Conservation (phyloP, 2,888 invertebrate species). For the Coremacera marginata region DNA sequence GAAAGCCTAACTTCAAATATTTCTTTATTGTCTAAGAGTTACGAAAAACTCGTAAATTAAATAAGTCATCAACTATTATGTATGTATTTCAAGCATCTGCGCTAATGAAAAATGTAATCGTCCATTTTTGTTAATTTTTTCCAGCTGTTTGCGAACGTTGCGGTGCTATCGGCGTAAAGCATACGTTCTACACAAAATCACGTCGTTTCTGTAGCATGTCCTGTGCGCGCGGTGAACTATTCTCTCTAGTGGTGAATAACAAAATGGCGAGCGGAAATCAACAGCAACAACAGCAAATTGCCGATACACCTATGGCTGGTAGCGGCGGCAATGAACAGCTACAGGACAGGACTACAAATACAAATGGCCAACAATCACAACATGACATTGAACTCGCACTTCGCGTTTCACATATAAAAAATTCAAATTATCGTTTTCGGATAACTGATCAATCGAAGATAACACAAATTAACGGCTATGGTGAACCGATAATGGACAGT, state of each 20-base stretch:
- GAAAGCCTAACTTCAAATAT: too few relatives aligned
- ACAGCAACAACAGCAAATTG: constrained; percentile 44
- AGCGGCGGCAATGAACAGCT: constrained; percentile 39
- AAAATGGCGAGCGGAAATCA: constrained; percentile 56
- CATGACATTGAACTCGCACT: constrained; percentile 67
- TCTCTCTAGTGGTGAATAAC: constrained; percentile 65
- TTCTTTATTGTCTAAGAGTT: too few relatives aligned
- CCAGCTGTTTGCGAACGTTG: constrained; percentile 87
- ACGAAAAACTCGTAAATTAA: too few relatives aligned
- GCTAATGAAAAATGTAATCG: constrained; percentile 17
- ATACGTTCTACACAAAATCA: constrained; percentile 87
- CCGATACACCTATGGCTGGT: constrained; percentile 44
- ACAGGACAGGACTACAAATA: constrained; percentile 41
- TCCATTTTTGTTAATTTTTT: constrained; percentile 46
- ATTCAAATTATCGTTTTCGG: constrained; percentile 68
- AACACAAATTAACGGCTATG: constrained; percentile 65
- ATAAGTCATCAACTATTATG: too few relatives aligned
- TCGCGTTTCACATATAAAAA: constrained; percentile 66
- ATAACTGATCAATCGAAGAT: constrained; percentile 66
- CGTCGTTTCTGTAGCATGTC: constrained; percentile 85
- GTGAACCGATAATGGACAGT: constrained; percentile 58
- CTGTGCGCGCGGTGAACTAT: constrained; percentile 76
- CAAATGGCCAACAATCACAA: constrained; percentile 47
- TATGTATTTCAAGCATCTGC: neutral
- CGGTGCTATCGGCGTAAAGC: constrained; percentile 86